Evolutionary conservation across 2,888 invertebrate genomes (phyloP).

Genomic region (Sepiola atlantica): DNA sequence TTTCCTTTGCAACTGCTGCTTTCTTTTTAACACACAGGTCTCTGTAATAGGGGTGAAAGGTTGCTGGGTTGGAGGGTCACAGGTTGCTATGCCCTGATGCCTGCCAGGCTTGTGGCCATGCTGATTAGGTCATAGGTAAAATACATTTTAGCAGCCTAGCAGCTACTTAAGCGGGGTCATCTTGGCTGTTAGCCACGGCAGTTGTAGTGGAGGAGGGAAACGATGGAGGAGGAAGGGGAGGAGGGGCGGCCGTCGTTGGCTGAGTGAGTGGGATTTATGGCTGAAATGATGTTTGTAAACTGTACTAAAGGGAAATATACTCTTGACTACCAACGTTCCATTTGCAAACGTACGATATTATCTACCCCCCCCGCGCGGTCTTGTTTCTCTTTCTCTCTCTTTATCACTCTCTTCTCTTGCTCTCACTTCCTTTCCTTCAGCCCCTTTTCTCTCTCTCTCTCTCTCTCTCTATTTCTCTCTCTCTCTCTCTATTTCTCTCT

Average conservation of each 20-base stretch:
- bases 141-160: constrained; percentile 23
- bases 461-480: background rate
- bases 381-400: constrained; percentile 35
- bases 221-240: too few species aligned
- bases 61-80: background rate
- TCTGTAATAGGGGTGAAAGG: background rate
- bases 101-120: constrained; percentile 32
- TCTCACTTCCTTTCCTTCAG: background rate
- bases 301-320: background rate
- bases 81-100: constrained; percentile 32
- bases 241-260: too few species aligned
- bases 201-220: background rate
- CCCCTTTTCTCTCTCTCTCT: constrained; percentile 36
- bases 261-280: background rate
- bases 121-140: constrained; percentile 32
- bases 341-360: background rate
- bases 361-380: background rate
- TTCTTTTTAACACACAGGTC: background rate
- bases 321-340: background rate
- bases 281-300: background rate
- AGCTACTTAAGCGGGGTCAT: constrained; percentile 22
- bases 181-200: background rate
- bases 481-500: background rate
- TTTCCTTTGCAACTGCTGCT: background rate
- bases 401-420: background rate